phyloP scores from a whole-genome alignment of 1,140 invertebrate species.

The Homalodisca vitripennis region DNA sequence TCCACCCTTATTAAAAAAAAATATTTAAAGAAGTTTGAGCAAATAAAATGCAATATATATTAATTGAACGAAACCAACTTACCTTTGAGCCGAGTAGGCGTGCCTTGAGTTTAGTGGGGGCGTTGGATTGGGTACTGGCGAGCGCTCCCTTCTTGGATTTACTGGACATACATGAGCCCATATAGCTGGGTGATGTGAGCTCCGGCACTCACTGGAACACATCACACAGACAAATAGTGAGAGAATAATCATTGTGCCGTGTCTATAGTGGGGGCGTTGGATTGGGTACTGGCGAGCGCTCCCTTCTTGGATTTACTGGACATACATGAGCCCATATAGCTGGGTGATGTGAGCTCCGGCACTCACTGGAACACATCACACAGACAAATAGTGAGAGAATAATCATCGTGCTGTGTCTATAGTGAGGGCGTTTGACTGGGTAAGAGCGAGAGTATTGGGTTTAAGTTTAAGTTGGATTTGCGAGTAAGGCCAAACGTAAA shows the following conservation, averaged over 20 bases:
- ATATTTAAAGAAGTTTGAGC: background rate
- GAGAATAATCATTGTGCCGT: too few relatives aligned
- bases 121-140: conserved; percentile 2
- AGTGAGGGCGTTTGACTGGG: too few relatives aligned
- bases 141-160: conserved; percentile 28
- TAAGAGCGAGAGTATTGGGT: too few relatives aligned
- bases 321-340: conserved; percentile 28
- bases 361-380: conserved; percentile 22
- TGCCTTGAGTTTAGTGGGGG: conserved; percentile 20
- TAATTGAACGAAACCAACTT: background rate
- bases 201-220: conserved; percentile 21
- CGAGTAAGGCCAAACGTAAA: too few relatives aligned
- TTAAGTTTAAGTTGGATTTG: too few relatives aligned
- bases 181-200: conserved; percentile 4
- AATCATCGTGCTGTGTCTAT: too few relatives aligned
- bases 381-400: too few relatives aligned
- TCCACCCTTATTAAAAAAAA: too few relatives aligned
- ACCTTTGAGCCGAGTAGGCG: conserved; percentile 13
- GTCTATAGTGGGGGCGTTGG: conserved; percentile 15
- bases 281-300: conserved; percentile 5
- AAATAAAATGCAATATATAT: background rate
- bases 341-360: background rate
- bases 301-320: conserved; percentile 30
- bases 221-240: background rate
- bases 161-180: conserved; percentile 30